Evolutionary conservation across 2,113 vertebrate species (phyloP), one percentile per base, ranked within the genome.

Genomic region (Grammomys dolichurus): DNA sequence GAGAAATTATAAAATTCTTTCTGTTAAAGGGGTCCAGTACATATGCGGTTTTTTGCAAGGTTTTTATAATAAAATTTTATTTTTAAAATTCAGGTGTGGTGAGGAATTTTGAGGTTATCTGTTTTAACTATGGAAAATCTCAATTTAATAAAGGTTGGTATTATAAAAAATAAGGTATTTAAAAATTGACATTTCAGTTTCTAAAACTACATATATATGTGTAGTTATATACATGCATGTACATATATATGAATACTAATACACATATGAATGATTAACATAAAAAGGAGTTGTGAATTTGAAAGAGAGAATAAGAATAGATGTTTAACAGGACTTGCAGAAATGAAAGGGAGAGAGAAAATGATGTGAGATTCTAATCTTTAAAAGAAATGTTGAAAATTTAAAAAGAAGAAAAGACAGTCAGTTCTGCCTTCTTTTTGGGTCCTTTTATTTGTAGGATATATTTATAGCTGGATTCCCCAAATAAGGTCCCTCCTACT

Each of bases 161-260:
- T 33, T 54, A 54, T 78, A 28, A 54, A 48, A 48, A 51, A 54
- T 33, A 78, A 33, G 3, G 14, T 33, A 19, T 51, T 77, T 90
- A 80, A 33, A 91, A 93, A 76, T 31, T 67, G 60, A 87, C 91
- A 94, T 82, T 90, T 19, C 51, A 69, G 43, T 91, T 75, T 54
- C 36, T 54, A 70, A 84, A 89, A 88, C 16, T 31, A 10, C 22
- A 51, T 51, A 43, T 22, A 56, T 3, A 51, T 51, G 4, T 6
- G 7, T 65, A 28, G 63, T 65, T 65, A 65, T 28, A n/a, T n/a
- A 22, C n/a, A 73, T 54, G 26, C 17, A 46, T 40, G 43, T 65
- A 54, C 36, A 24, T 9, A 60, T 60, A n/a, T 65, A 60, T 40
- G 31, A 8, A 33, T 33, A 77, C 72, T 75, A 43, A 76, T 12